phyloP scores from a whole-genome alignment of 2,888 invertebrate species.

The Epistrophe eligans region DNA sequence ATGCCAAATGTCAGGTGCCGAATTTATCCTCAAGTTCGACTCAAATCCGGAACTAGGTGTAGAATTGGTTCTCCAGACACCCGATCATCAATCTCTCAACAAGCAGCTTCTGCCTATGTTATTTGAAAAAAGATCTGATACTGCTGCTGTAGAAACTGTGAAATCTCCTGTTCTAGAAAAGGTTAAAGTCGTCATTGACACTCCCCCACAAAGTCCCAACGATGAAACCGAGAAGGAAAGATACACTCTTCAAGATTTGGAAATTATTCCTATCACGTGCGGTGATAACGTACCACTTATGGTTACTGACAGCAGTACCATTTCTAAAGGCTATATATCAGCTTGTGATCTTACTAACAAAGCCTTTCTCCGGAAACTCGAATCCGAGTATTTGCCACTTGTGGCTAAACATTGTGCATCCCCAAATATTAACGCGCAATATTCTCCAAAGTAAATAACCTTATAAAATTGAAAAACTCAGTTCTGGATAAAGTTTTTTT shows the following conservation, averaged over 20 bases:
- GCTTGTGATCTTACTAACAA: conserved; percentile 74
- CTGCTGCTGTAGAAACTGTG: background rate
- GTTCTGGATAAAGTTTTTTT: conserved; percentile 10
- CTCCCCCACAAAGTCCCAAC: conserved; percentile 23
- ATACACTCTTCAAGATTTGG: conserved; percentile 74
- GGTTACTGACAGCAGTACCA: conserved; percentile 77
- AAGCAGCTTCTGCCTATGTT: conserved; percentile 77
- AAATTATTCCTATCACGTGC: conserved; percentile 76
- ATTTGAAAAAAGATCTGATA: conserved; percentile 66
- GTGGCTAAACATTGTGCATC: conserved; percentile 75
- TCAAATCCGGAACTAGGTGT: conserved; percentile 53
- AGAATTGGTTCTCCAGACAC: conserved; percentile 74
- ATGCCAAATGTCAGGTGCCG: conserved; percentile 65
- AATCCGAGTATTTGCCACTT: conserved; percentile 56
- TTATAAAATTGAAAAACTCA: background rate
- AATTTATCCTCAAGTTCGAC: conserved; percentile 74
- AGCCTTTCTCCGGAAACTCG: conserved; percentile 67
- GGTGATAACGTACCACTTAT: conserved; percentile 74
- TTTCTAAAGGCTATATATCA: conserved; percentile 76
- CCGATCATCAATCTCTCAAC: conserved; percentile 76
- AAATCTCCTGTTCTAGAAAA: conserved; percentile 40
- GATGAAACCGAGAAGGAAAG: conserved; percentile 5
- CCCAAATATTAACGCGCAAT: conserved; percentile 57
- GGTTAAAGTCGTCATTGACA: background rate
- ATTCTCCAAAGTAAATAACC: conserved; percentile 74